Evolutionary conservation across 2,113 vertebrate genomes (phyloP), one percentile per base, ranked within the genome.

Genomic region (Bothrops jararaca): DNA sequence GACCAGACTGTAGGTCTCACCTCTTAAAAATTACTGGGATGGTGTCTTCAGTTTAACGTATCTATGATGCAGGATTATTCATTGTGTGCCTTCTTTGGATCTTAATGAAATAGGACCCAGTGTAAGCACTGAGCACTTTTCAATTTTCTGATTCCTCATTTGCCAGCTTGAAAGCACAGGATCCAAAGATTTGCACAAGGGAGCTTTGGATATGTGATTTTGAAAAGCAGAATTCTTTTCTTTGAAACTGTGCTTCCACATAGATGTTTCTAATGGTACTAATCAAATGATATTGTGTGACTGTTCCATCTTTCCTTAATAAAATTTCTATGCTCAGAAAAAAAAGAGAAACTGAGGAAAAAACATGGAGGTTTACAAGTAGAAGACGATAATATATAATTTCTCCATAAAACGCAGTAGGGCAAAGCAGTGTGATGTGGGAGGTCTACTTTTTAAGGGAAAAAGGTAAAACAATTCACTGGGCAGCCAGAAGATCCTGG

Each of bases 111-210:
- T 93, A 95, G 95, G 93, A 95, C 29, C 56, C 93, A 95, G 90
- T 95, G 93, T 93, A 95, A 95, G 95, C 56, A 90, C n/a, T 52
- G 45, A 94, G 95, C 91, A 88, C 90, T 56, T 48, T 58, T 50
- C 26, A 8, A 48, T 29, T 95, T 86, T 45, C 95, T 97, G 96
- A 96, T 97, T 97, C 97, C 94, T 97, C 96, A 96, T 95, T 95
- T 96, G 96, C 95, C 93, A 97, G 97, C 96, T 97, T 97, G 96
- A 85, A 88, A 88, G 88, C 96, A 97, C 97, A 98, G 96, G 29
- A 88, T 80, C 87, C 26, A 85, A 89, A 88, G 45, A 69, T 22
- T 56, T 87, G 45, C 56, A 52, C 85, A 57, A 60, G 45, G 39
- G 22, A 42, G 12, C 48, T 90, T 52, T 23, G 9, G 52, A 42